Evolutionary conservation across 2,888 invertebrate genomes (phyloP).

Genomic region (Apoda limacodes): DNA sequence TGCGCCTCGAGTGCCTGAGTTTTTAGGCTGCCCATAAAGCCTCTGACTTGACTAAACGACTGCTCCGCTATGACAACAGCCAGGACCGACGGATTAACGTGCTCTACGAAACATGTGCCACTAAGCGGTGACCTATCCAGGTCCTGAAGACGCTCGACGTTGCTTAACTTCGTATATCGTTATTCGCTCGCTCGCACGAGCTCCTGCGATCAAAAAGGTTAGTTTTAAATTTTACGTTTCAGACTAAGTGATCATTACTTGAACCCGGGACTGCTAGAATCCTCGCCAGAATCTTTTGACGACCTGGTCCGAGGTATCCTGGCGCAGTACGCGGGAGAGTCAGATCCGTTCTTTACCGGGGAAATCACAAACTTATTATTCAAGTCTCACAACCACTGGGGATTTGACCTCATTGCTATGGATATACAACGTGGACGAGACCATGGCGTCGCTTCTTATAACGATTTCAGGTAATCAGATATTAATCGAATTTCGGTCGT

Average conservation of each 20-base stretch:
- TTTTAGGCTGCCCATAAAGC: too few relatives aligned
- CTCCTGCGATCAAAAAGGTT: too few relatives aligned
- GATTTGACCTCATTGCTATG: conserved; percentile 72
- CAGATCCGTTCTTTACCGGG: conserved; percentile 66
- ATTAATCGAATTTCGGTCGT: background rate
- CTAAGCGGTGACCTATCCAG: too few relatives aligned
- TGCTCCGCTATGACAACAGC: too few relatives aligned
- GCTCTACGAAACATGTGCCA: too few relatives aligned
- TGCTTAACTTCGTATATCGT: too few relatives aligned
- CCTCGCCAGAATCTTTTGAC: conserved; percentile 55
- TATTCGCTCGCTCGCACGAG: too few relatives aligned
- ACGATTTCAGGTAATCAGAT: conserved; percentile 63
- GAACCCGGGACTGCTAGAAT: conserved; percentile 65
- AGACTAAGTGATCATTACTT: conserved; percentile 70
- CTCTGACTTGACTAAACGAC: too few relatives aligned
- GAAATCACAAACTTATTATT: conserved; percentile 61
- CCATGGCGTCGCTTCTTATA: conserved; percentile 74
- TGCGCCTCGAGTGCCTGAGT: too few relatives aligned
- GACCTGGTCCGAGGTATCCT: conserved; percentile 67
- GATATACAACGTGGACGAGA: conserved; percentile 75
- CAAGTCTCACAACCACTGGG: conserved; percentile 54
- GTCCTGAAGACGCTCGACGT: too few relatives aligned
- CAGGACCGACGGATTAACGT: too few relatives aligned
- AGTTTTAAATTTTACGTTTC: conserved; percentile 19
- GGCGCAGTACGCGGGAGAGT: conserved; percentile 64